Evolutionary conservation across 2,888 invertebrate species (phyloP).

Genomic region (Kuschelorhynchus macadamiae): DNA sequence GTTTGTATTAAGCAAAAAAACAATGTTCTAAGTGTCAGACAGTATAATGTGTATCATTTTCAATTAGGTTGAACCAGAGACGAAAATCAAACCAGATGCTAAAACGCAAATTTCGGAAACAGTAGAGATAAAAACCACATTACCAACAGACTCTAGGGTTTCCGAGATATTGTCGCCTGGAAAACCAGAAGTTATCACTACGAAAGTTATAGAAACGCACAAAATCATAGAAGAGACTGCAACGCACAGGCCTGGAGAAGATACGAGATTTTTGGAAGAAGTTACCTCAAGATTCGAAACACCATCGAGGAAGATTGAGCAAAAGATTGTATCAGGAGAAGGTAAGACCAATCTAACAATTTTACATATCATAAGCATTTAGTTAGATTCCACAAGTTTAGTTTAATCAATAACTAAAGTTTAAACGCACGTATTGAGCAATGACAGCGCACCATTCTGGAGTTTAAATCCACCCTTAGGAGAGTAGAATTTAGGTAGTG

Average conservation of each 20-base stretch:
- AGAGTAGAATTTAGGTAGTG: too few species aligned
- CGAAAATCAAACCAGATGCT: conserved; percentile 8
- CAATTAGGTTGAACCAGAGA: conserved; percentile 23
- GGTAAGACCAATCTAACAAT: conserved; percentile 21
- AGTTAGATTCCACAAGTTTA: too few species aligned
- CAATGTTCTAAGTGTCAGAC: too few species aligned
- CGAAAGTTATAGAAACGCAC: conserved; percentile 58
- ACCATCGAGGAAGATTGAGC: conserved; percentile 39
- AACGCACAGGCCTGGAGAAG: conserved; percentile 67
- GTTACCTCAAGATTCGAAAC: conserved; percentile 68
- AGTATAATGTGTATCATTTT: too few species aligned
- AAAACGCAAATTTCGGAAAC: conserved; percentile 33
- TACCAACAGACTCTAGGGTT: conserved; percentile 55
- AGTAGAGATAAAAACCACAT: conserved; percentile 57
- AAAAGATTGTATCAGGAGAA: conserved; percentile 23
- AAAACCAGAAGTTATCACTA: conserved; percentile 36
- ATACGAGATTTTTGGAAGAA: conserved; percentile 68
- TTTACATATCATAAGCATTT: too few species aligned
- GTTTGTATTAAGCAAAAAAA: too few species aligned
- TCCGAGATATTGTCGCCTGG: conserved; percentile 54
- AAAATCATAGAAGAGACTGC: conserved; percentile 57
- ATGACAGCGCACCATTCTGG: too few species aligned
- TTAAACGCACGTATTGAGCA: too few species aligned
- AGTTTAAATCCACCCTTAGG: too few species aligned
- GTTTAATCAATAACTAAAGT: too few species aligned